Conservation (phyloP, 2,113 vertebrate species). For the Accipiter virgatus region DNA sequence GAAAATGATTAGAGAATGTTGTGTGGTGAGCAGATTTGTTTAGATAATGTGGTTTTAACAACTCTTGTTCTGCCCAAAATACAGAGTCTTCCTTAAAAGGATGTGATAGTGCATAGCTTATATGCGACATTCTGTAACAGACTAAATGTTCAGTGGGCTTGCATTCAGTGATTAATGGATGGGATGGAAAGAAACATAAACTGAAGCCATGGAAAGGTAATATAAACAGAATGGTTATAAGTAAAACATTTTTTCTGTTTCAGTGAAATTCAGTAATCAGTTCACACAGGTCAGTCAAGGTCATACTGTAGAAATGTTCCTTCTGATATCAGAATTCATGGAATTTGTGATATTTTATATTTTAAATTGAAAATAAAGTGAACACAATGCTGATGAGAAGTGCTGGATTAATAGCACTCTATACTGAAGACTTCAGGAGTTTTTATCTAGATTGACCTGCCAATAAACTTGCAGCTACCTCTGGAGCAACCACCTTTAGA, state of each 20-base stretch:
- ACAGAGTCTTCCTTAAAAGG: slow-evolving; percentile 38
- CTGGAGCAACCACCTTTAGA: not conserved
- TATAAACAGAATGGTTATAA: not conserved
- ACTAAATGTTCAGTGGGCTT: not conserved
- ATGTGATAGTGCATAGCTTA: not conserved
- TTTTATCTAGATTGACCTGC: not conserved
- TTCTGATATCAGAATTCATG: not conserved
- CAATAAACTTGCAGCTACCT: not conserved
- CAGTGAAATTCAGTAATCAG: not conserved
- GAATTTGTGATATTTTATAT: not conserved
- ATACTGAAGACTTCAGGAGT: not conserved
- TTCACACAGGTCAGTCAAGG: not conserved
- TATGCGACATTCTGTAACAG: not conserved
- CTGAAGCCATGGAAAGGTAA: not conserved
- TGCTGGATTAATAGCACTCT: not conserved
- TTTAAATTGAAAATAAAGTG: not conserved
- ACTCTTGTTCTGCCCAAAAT: slow-evolving; percentile 25
- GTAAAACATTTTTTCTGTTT: not conserved
- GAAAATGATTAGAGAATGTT: slow-evolving; percentile 53
- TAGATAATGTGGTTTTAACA: slow-evolving; percentile 49
- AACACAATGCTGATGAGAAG: not conserved
- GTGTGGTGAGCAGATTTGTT: slow-evolving; percentile 45
- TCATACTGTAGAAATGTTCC: not conserved
- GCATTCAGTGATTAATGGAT: not conserved
- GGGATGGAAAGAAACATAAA: not conserved